Base-by-base conservation (phyloP, 2,888 invertebrate genomes). In the Branchellion lobata region DNA sequence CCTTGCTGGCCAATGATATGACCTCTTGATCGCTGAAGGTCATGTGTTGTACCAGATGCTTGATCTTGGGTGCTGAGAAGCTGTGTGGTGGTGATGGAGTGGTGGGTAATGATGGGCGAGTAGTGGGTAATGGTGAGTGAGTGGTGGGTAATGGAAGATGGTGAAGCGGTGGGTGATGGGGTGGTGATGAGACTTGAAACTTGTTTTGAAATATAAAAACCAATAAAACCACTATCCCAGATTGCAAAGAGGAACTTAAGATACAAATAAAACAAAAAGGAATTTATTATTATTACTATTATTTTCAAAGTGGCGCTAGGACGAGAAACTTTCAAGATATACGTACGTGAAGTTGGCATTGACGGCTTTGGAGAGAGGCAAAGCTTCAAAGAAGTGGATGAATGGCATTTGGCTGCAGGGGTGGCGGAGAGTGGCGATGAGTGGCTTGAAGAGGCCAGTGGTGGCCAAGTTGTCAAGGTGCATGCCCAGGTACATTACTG, bases 261-360 rank as follows among this genome's bases (percentile, higher is more conserved):
- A n/a, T n/a, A n/a, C n/a, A n/a, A n/a, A n/a, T n/a, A n/a, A n/a
- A n/a, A n/a, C n/a, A n/a, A n/a, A n/a, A n/a, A n/a, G n/a, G n/a
- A n/a, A n/a, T n/a, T n/a, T n/a, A n/a, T n/a, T n/a, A n/a, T n/a
- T n/a, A n/a, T n/a, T n/a, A n/a, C n/a, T n/a, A n/a, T n/a, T n/a
- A n/a, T n/a, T n/a, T n/a, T n/a, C n/a, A n/a, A n/a, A n/a, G n/a
- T n/a, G n/a, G n/a, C n/a, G n/a, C n/a, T n/a, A n/a, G n/a, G n/a
- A n/a, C n/a, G n/a, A n/a, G n/a, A n/a, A n/a, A n/a, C n/a, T n/a
- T n/a, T n/a, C 40, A 57, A 57, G 3, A 18, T 18, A 24, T 3
- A 57, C 61, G 21, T n/a, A 57, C 61, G 61, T 57, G 61, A 57
- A 24, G n/a, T 57, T 57, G 61, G 5, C n/a, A n/a, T n/a, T 24